Conservation (phyloP, 2,113 vertebrate genomes). For the Seriola dumerili region DNA sequence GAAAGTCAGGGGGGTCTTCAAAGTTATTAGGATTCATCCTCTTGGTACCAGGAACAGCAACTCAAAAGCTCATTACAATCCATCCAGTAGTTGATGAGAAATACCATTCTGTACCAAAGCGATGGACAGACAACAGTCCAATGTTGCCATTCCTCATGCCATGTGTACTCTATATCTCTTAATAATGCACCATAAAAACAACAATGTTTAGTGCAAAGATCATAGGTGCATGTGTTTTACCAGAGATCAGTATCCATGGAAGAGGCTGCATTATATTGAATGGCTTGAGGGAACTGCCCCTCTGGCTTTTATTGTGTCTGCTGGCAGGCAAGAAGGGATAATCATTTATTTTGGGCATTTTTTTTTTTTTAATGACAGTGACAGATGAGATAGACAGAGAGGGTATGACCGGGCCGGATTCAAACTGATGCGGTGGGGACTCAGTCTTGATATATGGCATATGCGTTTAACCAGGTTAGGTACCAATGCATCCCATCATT, state of each 20-base stretch:
- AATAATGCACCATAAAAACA: not conserved
- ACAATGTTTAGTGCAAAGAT: not conserved
- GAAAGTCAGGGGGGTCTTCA: not conserved
- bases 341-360: constrained; percentile 25
- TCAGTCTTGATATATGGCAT: too few relatives aligned
- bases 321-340: constrained; percentile 16
- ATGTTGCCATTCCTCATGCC: too few relatives aligned
- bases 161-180: not conserved
- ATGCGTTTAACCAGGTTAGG: too few relatives aligned
- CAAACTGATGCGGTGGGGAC: too few relatives aligned
- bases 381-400: too few relatives aligned
- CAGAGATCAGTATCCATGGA: not conserved
- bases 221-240: not conserved
- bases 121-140: not conserved
- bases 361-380: too few relatives aligned
- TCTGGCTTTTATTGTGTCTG: not conserved
- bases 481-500: not conserved
- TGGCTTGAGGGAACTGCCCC: constrained; percentile 19
- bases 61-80: too few relatives aligned
- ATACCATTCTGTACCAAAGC: not conserved
- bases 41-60: too few relatives aligned
- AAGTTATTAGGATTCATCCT: not conserved
- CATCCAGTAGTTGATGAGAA: not conserved
- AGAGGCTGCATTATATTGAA: constrained; percentile 1
- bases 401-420: too few relatives aligned